Evolutionary conservation across 1,140 invertebrate species (phyloP), one percentile per base, ranked within the genome.

Genomic region (Lepeophtheirus salmonis): DNA sequence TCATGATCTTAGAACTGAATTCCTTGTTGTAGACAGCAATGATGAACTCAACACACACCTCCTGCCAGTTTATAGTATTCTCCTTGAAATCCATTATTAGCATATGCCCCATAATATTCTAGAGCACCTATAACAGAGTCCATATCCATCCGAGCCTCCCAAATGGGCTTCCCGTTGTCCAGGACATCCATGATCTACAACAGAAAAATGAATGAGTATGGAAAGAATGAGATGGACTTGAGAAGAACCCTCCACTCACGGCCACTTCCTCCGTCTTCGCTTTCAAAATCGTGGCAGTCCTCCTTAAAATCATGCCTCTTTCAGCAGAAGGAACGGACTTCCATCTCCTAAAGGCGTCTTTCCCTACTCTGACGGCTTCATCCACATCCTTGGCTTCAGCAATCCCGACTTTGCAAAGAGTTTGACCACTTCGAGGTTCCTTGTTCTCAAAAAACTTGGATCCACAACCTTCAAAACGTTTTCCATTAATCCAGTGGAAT

Each of bases 111-210:
- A 66, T 71, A 76, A 63, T 71, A 76, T 51, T 76, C 70, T 6
- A 76, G 65, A 2, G 69, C 68, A 65, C 75, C 73, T 18, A 73
- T 71, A 67, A 72, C 74, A 3, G 72, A 72, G 20, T 66, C 61
- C 41, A 76, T 71, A 64, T 76, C 75, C 55, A 67, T 64, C 20
- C 72, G 65, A 16, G 74, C 72, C 66, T 76, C 75, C 72, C 73
- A 75, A 4, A 76, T 72, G 23, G 75, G 72, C 64, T 76, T 76
- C 0, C 75, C 75, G 48, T 69, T 74, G 64, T 76, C 74, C 12
- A 68, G 63, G 0, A 75, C 73, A 63, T 76, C 74, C 51, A 67
- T 64, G 30, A 41, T 6, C 30, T 41, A 41, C 6, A 41, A 6
- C 6, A 41, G 6, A 6, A 41, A 10, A 10, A n/a, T n/a, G n/a